These are phyloP conservation scores for Zophobas morio DNA, from an alignment of 1,140 invertebrate species.

Conservation along the genomic window DNA sequence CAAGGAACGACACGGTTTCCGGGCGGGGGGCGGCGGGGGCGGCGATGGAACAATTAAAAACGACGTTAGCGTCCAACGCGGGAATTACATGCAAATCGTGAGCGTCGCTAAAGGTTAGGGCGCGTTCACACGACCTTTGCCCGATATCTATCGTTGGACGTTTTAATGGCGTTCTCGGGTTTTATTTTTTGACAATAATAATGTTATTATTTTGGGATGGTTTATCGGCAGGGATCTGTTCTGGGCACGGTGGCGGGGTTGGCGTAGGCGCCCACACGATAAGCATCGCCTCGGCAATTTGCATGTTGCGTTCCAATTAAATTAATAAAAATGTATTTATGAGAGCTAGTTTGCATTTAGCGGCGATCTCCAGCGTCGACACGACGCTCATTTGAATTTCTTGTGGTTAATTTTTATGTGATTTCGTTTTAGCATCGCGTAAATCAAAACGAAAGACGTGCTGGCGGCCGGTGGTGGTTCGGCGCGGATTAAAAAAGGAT, in stretches of 20 bases:
- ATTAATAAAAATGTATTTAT: constrained; percentile 43
- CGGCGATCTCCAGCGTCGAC: constrained; percentile 20
- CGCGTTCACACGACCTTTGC: background rate
- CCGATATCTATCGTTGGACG: background rate
- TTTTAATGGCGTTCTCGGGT: constrained; percentile 12
- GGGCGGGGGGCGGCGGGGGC: constrained; percentile 53
- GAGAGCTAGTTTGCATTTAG: constrained; percentile 36
- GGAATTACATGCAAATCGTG: constrained; percentile 59
- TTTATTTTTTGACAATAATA: constrained; percentile 30
- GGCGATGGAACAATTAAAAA: constrained; percentile 59
- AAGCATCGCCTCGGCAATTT: constrained; percentile 26
- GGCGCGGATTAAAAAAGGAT: too few species aligned
- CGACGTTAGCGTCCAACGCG: constrained; percentile 52
- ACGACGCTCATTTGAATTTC: constrained; percentile 37
- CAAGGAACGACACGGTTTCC: constrained; percentile 61
- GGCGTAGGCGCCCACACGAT: constrained; percentile 34
- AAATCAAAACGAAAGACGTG: constrained; percentile 23
- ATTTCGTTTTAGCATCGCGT: constrained; percentile 31
- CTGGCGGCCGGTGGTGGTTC: too few species aligned
- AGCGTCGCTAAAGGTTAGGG: constrained; percentile 27
- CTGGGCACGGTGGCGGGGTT: background rate
- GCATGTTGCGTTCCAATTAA: constrained; percentile 38
- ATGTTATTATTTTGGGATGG: constrained; percentile 33
- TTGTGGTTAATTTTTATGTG: constrained; percentile 30
- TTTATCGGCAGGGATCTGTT: constrained; percentile 25